A percentile compares a stretch with the other conserved stretches of the same genome.
phyloP scores from a whole-genome alignment of 2,888 invertebrate genomes.

The Timema podura region DNA sequence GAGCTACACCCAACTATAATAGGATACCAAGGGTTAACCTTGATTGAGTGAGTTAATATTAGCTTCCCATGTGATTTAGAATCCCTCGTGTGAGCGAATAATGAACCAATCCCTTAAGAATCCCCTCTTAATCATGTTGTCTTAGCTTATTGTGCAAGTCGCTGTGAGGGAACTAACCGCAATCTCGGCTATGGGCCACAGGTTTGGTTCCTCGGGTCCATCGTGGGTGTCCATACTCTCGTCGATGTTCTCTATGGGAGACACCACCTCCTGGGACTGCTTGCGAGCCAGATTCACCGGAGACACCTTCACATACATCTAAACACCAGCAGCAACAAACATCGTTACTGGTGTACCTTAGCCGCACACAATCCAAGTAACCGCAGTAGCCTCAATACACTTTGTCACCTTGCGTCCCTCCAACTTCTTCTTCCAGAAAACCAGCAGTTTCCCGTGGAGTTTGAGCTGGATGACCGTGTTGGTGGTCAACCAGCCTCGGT shows the following conservation, averaged over 20 bases:
- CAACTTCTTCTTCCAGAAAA: slow-evolving; percentile 69
- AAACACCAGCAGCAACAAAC: slow-evolving; percentile 17
- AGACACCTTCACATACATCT: slow-evolving; percentile 54
- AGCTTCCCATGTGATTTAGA: too few relatives aligned
- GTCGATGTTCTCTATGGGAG: slow-evolving; percentile 34
- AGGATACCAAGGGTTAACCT: too few relatives aligned
- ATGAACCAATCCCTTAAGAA: too few relatives aligned
- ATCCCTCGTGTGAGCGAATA: too few relatives aligned
- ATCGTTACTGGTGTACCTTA: too few relatives aligned
- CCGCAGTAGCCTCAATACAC: background rate
- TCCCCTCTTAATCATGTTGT: too few relatives aligned
- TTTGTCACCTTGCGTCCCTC: slow-evolving; percentile 53
- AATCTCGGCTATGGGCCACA: slow-evolving; percentile 51
- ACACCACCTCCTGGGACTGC: slow-evolving; percentile 26
- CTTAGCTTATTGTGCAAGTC: slow-evolving; percentile 15
- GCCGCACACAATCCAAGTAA: background rate
- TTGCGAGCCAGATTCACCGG: slow-evolving; percentile 59
- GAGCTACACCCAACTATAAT: too few relatives aligned
- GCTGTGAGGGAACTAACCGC: slow-evolving; percentile 43
- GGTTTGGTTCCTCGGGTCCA: slow-evolving; percentile 40
- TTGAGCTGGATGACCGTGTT: slow-evolving; percentile 83
- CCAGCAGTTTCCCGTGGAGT: slow-evolving; percentile 68
- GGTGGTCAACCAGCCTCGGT: slow-evolving; percentile 79
- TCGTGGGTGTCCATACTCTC: slow-evolving; percentile 49
- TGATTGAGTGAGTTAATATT: too few relatives aligned